A percentile compares a stretch with the other conserved stretches of the same genome.
phyloP scores from a whole-genome alignment of 30 jellyfish, hydroid and myxozoan genomes.

The Hydractinia symbiolongicarpus region DNA sequence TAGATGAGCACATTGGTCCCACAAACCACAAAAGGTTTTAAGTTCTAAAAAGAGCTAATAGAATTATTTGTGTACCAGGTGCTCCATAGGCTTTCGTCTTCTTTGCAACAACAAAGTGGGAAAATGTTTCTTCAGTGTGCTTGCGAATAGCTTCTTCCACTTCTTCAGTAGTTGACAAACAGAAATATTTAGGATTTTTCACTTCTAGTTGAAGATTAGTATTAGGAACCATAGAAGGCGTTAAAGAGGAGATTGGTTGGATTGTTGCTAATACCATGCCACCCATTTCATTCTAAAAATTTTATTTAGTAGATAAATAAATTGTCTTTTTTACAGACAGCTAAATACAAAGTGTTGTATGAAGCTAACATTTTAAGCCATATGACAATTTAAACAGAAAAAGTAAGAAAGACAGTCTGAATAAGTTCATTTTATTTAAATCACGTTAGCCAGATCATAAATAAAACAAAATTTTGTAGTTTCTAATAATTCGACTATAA shows the following conservation, averaged over 20 bases:
- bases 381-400: too few relatives aligned
- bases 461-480: too few relatives aligned
- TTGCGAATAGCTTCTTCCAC: slow-evolving; percentile 32
- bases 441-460: too few relatives aligned
- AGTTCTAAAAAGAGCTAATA: neutral
- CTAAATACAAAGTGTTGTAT: too few relatives aligned
- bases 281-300: neutral
- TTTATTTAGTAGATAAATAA: too few relatives aligned
- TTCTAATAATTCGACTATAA: too few relatives aligned
- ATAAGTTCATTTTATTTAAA: too few relatives aligned
- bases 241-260: neutral
- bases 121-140: slow-evolving; percentile 35
- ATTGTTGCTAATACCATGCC: neutral
- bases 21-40: neutral
- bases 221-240: neutral
- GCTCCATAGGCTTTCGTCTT: slow-evolving; percentile 44
- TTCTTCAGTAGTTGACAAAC: slow-evolving; percentile 29
- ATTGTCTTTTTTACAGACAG: too few relatives aligned
- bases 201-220: neutral
- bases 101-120: slow-evolving; percentile 44
- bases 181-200: slow-evolving; percentile 28
- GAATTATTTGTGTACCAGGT: slow-evolving; percentile 5
- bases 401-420: too few relatives aligned
- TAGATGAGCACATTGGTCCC: neutral
- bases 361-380: too few relatives aligned